Evolutionary conservation across 2,113 vertebrate genomes (phyloP).

Genomic region (Scortum barcoo): DNA sequence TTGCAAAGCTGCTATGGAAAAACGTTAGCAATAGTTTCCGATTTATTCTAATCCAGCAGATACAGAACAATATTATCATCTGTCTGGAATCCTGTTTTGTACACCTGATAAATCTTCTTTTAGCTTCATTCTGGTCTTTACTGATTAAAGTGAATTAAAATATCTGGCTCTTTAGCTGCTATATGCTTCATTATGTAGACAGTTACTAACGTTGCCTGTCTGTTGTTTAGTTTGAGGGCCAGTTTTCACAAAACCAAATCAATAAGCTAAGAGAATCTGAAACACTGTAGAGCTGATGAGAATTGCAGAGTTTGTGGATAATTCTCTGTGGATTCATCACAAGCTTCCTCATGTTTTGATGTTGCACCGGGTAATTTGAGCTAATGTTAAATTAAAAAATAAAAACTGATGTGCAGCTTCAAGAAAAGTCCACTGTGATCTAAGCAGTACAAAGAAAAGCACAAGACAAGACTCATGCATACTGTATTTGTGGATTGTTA

Average conservation of each 20-base stretch:
- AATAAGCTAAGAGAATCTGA: not conserved
- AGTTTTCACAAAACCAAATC: no score
- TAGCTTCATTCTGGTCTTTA: not conserved
- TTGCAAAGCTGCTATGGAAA: not conserved
- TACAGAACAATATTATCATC: not conserved
- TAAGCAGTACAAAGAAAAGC: constrained; percentile 14
- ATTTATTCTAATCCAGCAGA: not conserved
- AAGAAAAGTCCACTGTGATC: constrained; percentile 6
- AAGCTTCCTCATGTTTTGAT: not conserved
- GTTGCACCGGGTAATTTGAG: not conserved
- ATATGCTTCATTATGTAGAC: not conserved
- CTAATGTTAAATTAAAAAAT: not conserved
- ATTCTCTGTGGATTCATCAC: not conserved
- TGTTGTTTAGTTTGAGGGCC: not conserved
- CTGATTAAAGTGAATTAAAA: not conserved
- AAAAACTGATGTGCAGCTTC: constrained; percentile 24
- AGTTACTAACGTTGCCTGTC: not conserved
- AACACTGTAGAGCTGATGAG: no score
- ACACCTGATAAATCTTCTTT: not conserved
- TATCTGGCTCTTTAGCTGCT: not conserved
- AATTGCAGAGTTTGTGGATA: no score
- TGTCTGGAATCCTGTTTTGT: not conserved
- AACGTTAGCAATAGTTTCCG: not conserved
- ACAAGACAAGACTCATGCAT: constrained; percentile 24
- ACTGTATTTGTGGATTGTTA: not conserved